phyloP scores from a whole-genome alignment of 2,888 invertebrate species.

The Macroteleia sp. region DNA sequence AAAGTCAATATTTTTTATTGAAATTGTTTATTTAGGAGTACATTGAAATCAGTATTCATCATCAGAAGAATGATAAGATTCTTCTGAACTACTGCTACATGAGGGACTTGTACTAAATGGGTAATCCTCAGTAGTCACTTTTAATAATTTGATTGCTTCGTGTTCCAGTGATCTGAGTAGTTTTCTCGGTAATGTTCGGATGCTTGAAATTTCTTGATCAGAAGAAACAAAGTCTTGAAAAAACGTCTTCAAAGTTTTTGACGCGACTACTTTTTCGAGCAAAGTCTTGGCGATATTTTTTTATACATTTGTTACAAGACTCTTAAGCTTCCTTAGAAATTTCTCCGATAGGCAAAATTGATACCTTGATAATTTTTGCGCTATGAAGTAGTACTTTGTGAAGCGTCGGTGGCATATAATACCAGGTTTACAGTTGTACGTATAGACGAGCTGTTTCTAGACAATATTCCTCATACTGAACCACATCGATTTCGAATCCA shows the following conservation, averaged over 20 bases:
- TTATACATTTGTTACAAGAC: slow-evolving; percentile 67
- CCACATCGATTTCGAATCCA: slow-evolving; percentile 67
- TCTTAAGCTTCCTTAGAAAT: slow-evolving; percentile 55
- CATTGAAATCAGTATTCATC: slow-evolving; percentile 8
- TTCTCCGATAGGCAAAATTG: slow-evolving; percentile 31
- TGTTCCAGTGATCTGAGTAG: neutral
- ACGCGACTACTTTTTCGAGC: slow-evolving; percentile 59
- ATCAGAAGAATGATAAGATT: neutral
- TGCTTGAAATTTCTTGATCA: slow-evolving; percentile 10
- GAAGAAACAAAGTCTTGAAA: slow-evolving; percentile 40
- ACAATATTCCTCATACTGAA: slow-evolving; percentile 65
- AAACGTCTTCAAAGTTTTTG: slow-evolving; percentile 20
- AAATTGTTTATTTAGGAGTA: neutral
- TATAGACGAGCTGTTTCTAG: slow-evolving; percentile 56
- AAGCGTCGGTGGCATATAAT: slow-evolving; percentile 59
- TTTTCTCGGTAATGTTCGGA: slow-evolving; percentile 15
- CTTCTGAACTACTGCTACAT: neutral
- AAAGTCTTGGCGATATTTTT: slow-evolving; percentile 66
- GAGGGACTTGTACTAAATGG: too few relatives aligned
- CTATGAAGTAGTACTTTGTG: slow-evolving; percentile 72
- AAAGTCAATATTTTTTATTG: neutral
- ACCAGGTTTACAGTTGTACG: slow-evolving; percentile 62
- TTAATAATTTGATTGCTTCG: slow-evolving; percentile 19
- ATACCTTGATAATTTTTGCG: slow-evolving; percentile 63
- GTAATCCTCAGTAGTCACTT: slow-evolving; percentile 5